Conservation (phyloP, 1,140 invertebrate species). For the Platyscapa corneri region DNA sequence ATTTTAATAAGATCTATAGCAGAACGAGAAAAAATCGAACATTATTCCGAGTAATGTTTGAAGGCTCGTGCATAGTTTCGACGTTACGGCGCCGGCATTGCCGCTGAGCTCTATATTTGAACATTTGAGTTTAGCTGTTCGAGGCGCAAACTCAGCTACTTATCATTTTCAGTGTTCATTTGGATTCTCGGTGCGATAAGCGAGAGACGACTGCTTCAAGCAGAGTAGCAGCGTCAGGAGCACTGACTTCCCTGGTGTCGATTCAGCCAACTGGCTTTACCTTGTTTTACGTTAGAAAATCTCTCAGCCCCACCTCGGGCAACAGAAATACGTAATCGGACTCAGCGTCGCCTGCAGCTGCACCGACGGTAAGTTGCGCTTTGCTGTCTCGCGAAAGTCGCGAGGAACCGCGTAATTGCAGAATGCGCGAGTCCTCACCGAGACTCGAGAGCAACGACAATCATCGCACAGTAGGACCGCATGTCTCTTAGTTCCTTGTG, state of each 20-base stretch:
- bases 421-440: neutral
- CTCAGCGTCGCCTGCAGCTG: neutral
- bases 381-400: neutral
- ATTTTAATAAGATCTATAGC: too few relatives aligned
- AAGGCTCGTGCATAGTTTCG: too few relatives aligned
- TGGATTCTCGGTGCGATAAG: neutral
- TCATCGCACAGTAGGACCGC: too few relatives aligned
- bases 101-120: too few relatives aligned
- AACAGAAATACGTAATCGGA: constrained; percentile 1
- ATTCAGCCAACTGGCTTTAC: neutral
- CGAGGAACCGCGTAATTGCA: neutral
- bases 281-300: neutral
- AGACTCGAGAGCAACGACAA: neutral
- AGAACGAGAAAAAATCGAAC: too few relatives aligned
- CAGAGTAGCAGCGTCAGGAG: neutral
- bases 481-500: too few relatives aligned
- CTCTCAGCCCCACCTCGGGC: neutral
- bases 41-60: too few relatives aligned
- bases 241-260: neutral
- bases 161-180: neutral
- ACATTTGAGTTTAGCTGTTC: neutral
- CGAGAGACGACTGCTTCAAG: neutral
- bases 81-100: too few relatives aligned
- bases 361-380: neutral
- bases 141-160: neutral